A percentile compares a stretch with the other conserved stretches of the same genome.
Evolutionary conservation across 2,888 invertebrate genomes (phyloP).

Genomic region (Phasia obesa): DNA sequence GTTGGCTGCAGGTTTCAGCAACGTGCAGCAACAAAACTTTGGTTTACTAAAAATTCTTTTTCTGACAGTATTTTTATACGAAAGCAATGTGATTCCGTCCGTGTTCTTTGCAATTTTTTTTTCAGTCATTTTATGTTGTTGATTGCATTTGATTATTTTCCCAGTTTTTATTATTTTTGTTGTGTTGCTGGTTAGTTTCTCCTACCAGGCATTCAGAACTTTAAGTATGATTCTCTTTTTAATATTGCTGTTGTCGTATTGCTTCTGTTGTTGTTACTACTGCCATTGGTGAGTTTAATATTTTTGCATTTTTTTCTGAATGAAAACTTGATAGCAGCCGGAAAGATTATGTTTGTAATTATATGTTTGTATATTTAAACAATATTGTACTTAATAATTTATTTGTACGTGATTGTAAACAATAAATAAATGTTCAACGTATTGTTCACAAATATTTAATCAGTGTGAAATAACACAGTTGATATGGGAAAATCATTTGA

Average conservation of each 20-base stretch:
- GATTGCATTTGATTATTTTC: no score
- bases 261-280: neutral
- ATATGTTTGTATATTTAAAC: neutral
- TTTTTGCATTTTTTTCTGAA: slow-evolving; percentile 37
- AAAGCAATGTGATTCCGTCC: slow-evolving; percentile 2
- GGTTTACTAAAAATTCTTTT: neutral
- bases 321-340: slow-evolving; percentile 52
- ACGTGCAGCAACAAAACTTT: slow-evolving; percentile 28
- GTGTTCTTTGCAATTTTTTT: no score
- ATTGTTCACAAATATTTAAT: slow-evolving; percentile 12
- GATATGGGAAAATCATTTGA: no score
- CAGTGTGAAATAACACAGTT: slow-evolving; percentile 38
- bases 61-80: neutral
- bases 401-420: neutral
- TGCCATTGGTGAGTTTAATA: neutral
- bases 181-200: slow-evolving; percentile 64
- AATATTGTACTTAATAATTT: neutral
- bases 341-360: slow-evolving; percentile 19
- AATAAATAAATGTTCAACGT: neutral
- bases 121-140: neutral
- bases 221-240: slow-evolving; percentile 6
- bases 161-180: slow-evolving; percentile 58
- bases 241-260: slow-evolving; percentile 23
- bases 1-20: slow-evolving; percentile 30
- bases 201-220: slow-evolving; percentile 63